Evolutionary conservation across 2,797 vertebrate species (phyloP), one percentile per base, ranked within the genome.

Genomic region (Antennarius maculatus): DNA sequence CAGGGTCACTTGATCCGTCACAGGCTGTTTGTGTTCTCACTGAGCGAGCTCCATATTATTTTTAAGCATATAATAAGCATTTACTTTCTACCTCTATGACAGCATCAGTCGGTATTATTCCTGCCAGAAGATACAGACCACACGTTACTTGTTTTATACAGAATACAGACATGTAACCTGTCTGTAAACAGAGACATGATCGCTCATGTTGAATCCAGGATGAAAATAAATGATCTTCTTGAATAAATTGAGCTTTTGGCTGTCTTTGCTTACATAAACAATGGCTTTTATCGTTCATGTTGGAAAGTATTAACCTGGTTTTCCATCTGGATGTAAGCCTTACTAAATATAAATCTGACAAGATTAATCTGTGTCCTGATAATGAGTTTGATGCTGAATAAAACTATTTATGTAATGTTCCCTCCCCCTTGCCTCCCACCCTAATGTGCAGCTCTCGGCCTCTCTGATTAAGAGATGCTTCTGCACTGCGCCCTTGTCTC

Each of bases 331-430:
- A 88, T 76, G 76, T 86, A 87, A 91, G 62, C 65, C 62, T 69
- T 76, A 77, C 86, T 86, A 86, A 90, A 90, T 80, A 89, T 86
- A 88, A 80, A 54, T 74, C 68, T 72, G 75, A 80, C 76, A 15
- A 77, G 85, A 89, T 87, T 79, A 86, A 80, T 79, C 66, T 84
- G 64, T 70, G 46, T 31, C 74, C 54, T 54, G 62, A 58, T 76
- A 64, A 85, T 86, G 76, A 76, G 81, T 86, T 90, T 82, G 66
- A 86, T 79, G 66, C 77, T 43, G 61, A 50, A 70, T 75, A 66
- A 81, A 88, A 81, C 81, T 84, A 90, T 86, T 89, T 88, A 90
- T 90, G 69, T 88, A 86, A 91, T 46, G 23, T 53, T 17, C 27
- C 57, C 39, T 3, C 41, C 3, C 41, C 37, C 16, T 15, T 10